phyloP scores from a whole-genome alignment of 2,113 vertebrate species.

The Cyprinus carpio region DNA sequence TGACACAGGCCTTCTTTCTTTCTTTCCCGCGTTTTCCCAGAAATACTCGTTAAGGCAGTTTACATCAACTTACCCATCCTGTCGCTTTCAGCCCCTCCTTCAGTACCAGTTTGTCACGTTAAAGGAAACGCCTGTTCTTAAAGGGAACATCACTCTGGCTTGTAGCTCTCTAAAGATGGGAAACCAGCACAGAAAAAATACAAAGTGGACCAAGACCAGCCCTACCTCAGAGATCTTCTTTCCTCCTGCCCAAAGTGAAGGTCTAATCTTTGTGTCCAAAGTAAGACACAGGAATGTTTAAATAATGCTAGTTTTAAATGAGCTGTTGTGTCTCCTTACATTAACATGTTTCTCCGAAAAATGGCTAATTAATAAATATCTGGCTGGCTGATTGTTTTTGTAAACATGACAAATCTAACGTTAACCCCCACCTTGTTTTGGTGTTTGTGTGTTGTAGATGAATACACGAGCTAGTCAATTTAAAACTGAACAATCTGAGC shows the following conservation, averaged over 20 bases:
- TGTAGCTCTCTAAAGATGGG: conserved; percentile 80
- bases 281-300: background rate
- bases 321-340: too few species aligned
- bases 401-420: too few species aligned
- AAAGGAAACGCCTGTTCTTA: conserved; percentile 73
- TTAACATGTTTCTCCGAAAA: background rate
- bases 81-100: conserved; percentile 80
- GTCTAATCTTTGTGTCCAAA: conserved; percentile 31
- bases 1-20: too few species aligned
- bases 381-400: too few species aligned
- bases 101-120: conserved; percentile 77
- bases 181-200: conserved; percentile 82
- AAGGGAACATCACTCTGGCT: conserved; percentile 83
- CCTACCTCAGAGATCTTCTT: conserved; percentile 80
- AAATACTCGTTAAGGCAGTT: too few species aligned
- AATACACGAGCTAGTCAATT: conserved; percentile 69
- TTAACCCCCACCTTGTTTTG: too few species aligned
- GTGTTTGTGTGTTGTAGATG: conserved; percentile 70
- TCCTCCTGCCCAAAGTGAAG: conserved; percentile 79
- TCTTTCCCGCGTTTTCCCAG: too few species aligned
- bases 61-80: background rate
- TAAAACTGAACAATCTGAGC: conserved; percentile 83
- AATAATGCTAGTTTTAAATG: too few species aligned
- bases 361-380: too few species aligned
- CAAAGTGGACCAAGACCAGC: conserved; percentile 78